Base-by-base conservation (phyloP, 2,888 invertebrate species). In the Marronus borbonicus region DNA sequence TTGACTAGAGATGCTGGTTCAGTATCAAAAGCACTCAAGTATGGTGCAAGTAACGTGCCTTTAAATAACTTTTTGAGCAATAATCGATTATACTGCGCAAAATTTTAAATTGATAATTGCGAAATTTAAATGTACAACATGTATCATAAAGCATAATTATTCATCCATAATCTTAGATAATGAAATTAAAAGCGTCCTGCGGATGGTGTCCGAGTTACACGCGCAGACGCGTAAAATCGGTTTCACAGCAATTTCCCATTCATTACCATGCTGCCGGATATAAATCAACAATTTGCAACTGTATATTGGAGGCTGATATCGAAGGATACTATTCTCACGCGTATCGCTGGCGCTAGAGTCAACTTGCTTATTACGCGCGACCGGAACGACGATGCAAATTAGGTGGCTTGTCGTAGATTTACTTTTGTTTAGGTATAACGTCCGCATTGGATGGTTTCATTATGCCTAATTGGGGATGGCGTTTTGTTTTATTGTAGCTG, bases 211-310 rank as follows among this genome's bases (percentile, higher is more conserved):
- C 17, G 17, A 55, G 55, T 55, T 55, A 55, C 17, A 60, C 17
- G 28, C 17, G 14, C 14, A 20, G 7, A 58, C n/a, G 20, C n/a
- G 17, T 31, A 62, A 62, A 31, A 28, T 62, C 14, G 10, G 62
- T 62, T 31, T 62, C 31, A n/a, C 62, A 31, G 28, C n/a, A 58
- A 3, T 68, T 24, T 50, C 24, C 44, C 50, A 68, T 50, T 68
- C 50, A 68, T 50, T 68, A 50, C 5, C 50, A 14, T 50, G 28
- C 14, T 50, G 28, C 39, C 24, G 14, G 68, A 24, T 62, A 68
- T 68, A 68, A 50, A 68, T 68, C 68, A 68, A 50, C 68, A 68
- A 68, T 68, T 68, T 68, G 68, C 50, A 68, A 68, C 68, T 68
- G 68, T 68, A 62, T 66, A 68, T 68, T 68, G 24, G 20, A 50